Conservation (phyloP, 2,888 invertebrate species). For the Pinctada fucata region DNA sequence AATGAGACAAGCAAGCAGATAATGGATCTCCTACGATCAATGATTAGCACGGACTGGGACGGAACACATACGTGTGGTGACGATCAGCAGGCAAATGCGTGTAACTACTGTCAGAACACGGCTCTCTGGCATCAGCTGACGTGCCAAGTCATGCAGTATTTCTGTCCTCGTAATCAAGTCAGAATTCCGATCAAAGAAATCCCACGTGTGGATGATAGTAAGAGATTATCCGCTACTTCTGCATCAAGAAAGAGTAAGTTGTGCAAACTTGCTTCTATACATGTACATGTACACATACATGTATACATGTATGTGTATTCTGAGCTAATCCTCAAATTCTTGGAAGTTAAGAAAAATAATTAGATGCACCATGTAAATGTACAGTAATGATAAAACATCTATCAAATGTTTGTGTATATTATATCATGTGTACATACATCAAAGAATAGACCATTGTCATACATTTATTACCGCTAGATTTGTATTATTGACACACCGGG, state of each 20-base stretch:
- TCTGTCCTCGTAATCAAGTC: slow-evolving; percentile 71
- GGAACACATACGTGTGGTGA: slow-evolving; percentile 81
- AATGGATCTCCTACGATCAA: slow-evolving; percentile 85
- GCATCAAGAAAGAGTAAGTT: slow-evolving; percentile 34
- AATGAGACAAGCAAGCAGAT: slow-evolving; percentile 84
- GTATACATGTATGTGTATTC: too few species aligned
- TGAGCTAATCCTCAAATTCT: neutral
- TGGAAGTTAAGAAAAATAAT: too few species aligned
- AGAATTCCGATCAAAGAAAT: slow-evolving; percentile 73
- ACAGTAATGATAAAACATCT: too few species aligned
- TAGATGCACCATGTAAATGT: too few species aligned
- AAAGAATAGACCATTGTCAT: too few species aligned
- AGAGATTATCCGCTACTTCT: slow-evolving; percentile 29
- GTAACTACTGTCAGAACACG: slow-evolving; percentile 88
- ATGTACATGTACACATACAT: too few species aligned
- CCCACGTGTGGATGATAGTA: slow-evolving; percentile 74
- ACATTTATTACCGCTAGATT: too few species aligned
- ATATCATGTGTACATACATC: too few species aligned
- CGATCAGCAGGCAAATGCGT: slow-evolving; percentile 82
- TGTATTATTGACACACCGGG: too few species aligned
- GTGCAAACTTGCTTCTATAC: neutral
- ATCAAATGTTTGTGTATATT: too few species aligned
- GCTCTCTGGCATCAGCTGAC: slow-evolving; percentile 94
- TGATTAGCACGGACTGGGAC: slow-evolving; percentile 86
- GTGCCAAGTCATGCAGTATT: slow-evolving; percentile 67